Percentiles rank a stretch among this genome's conserved stretches.
These are phyloP conservation scores for Coreoperca whiteheadi DNA, from an alignment of 2,113 vertebrate species.

Conservation along the genomic window DNA sequence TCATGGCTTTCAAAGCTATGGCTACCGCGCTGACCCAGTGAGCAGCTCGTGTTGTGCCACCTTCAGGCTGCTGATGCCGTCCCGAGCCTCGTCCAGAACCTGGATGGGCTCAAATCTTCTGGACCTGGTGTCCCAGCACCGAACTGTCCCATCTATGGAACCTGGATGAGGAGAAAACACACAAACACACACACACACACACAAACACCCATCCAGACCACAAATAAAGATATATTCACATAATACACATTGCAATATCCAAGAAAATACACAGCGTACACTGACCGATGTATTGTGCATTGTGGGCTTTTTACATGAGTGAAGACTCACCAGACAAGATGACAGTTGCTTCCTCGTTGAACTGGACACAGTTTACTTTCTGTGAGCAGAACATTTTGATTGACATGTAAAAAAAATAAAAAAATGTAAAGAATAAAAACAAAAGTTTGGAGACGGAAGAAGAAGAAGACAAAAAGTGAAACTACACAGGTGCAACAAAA, in stretches of 20 bases:
- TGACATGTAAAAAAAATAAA: not conserved
- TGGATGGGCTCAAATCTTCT: slow-evolving; percentile 89
- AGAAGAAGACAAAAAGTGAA: not conserved
- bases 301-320: not conserved
- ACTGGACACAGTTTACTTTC: slow-evolving; percentile 94
- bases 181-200: too few relatives aligned
- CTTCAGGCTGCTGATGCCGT: slow-evolving; percentile 93
- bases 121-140: slow-evolving; percentile 94
- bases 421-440: not conserved
- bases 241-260: not conserved
- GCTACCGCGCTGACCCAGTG: slow-evolving; percentile 84
- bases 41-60: slow-evolving; percentile 91
- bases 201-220: too few relatives aligned
- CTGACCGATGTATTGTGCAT: not conserved
- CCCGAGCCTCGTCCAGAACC: slow-evolving; percentile 89
- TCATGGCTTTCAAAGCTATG: too few relatives aligned
- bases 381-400: slow-evolving; percentile 51
- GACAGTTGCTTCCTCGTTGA: slow-evolving; percentile 92
- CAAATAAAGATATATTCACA: not conserved
- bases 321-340: slow-evolving; percentile 90
- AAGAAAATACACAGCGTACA: not conserved
- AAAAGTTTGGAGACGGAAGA: not conserved
- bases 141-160: slow-evolving; percentile 90
- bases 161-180: slow-evolving; percentile 74
- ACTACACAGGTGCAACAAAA: not conserved